Conservation (phyloP, 2,113 vertebrate species). For the Tauraco erythrolophus region DNA sequence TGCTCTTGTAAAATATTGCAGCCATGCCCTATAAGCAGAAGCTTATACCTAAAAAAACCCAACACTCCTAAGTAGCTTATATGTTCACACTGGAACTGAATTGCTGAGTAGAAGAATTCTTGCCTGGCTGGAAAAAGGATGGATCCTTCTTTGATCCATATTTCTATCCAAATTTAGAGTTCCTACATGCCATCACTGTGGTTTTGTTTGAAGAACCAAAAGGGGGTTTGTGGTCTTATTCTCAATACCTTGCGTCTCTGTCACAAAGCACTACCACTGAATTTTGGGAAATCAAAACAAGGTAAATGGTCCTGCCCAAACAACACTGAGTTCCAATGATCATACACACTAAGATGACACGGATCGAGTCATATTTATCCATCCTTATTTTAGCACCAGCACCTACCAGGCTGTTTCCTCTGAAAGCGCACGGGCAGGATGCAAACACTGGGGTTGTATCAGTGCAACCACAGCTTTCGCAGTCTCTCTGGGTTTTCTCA, state of each 20-base stretch:
- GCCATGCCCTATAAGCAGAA: not conserved
- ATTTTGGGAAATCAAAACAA: not conserved
- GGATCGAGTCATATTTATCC: not conserved
- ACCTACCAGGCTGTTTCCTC: not conserved
- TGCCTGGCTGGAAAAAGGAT: not conserved
- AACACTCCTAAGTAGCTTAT: not conserved
- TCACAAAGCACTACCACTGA: not conserved
- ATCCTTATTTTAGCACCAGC: not conserved
- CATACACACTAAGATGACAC: not conserved
- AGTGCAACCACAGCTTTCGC: not conserved
- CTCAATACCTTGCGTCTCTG: not conserved
- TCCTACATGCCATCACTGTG: not conserved
- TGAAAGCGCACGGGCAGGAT: not conserved
- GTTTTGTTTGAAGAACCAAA: not conserved
- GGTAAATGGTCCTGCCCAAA: not conserved
- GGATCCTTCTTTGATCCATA: not conserved
- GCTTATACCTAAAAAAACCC: not conserved
- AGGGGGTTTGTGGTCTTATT: not conserved
- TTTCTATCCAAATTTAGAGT: not conserved
- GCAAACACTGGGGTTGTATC: not conserved
- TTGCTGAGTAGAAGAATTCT: not conserved
- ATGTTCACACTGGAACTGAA: not conserved
- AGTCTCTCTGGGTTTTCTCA: not conserved
- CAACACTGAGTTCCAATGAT: fast-evolving
- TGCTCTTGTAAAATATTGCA: not conserved